phyloP scores from a whole-genome alignment of 1,140 invertebrate species.

The Eupristina koningsbergeri region DNA sequence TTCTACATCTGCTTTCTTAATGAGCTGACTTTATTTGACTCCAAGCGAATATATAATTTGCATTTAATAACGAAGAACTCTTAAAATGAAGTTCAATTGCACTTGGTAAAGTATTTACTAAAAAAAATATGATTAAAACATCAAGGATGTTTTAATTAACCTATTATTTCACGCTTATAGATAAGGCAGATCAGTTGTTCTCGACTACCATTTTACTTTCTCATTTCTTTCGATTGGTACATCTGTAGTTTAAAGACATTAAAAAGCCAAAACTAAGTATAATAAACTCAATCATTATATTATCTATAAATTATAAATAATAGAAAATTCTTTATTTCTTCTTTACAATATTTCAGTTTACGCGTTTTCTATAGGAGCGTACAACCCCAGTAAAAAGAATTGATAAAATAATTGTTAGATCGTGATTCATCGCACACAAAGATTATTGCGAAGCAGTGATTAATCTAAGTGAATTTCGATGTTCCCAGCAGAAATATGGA shows the following conservation, averaged over 20 bases:
- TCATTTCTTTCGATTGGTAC: background rate
- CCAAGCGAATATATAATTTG: background rate
- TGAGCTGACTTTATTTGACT: background rate
- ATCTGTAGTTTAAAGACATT: background rate
- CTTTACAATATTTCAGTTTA: too few species aligned
- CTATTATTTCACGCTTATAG: background rate
- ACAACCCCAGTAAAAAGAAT: background rate
- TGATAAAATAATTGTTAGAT: background rate
- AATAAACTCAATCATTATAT: too few species aligned
- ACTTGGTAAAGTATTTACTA: background rate
- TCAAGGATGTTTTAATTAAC: background rate
- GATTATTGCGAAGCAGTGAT: background rate
- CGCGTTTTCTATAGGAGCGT: too few species aligned
- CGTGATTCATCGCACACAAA: background rate
- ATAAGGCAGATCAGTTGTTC: background rate
- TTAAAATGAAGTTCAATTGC: background rate
- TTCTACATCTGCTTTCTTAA: too few species aligned
- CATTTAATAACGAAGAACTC: background rate
- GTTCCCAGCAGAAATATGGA: background rate
- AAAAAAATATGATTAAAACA: background rate
- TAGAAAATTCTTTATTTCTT: too few species aligned
- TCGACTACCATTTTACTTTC: background rate
- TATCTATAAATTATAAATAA: too few species aligned
- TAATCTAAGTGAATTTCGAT: background rate
- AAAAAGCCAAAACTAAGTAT: background rate